Evolutionary conservation across 2,888 invertebrate species (phyloP).

Genomic region (Lordiphosa andalusiaca): DNA sequence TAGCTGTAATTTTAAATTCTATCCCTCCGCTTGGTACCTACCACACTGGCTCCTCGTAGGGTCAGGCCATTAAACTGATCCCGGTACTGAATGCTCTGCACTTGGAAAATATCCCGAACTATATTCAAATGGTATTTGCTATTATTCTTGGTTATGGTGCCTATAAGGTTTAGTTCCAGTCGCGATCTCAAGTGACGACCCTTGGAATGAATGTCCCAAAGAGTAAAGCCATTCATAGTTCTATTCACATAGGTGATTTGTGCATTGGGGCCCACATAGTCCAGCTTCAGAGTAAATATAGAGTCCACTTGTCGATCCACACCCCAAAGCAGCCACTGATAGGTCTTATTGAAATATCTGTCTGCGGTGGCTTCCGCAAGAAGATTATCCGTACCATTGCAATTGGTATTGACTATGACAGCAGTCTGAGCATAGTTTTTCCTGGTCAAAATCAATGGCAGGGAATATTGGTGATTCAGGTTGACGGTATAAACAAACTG

Average conservation of each 20-base stretch:
- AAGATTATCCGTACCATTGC: conserved; percentile 38
- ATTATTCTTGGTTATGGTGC: conserved; percentile 18
- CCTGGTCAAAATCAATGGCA: conserved; percentile 44
- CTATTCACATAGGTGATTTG: conserved; percentile 73
- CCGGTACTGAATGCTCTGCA: conserved; percentile 66
- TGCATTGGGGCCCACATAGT: conserved; percentile 75
- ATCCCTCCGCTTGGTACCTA: conserved; percentile 41
- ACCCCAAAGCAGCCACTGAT: conserved; percentile 77
- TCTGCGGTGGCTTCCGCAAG: conserved; percentile 52
- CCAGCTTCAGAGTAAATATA: conserved; percentile 44
- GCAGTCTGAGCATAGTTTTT: conserved; percentile 55
- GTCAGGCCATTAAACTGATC: conserved; percentile 66
- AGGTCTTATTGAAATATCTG: conserved; percentile 76
- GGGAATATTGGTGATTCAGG: conserved; percentile 37
- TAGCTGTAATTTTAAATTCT: too few relatives aligned
- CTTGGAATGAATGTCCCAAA: conserved; percentile 77
- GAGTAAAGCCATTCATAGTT: conserved; percentile 28
- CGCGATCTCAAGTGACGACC: conserved; percentile 69
- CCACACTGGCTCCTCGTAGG: conserved; percentile 76
- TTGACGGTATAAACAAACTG: conserved; percentile 49
- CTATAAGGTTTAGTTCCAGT: conserved; percentile 59
- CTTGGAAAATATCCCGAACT: conserved; percentile 42
- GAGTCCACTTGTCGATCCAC: conserved; percentile 35
- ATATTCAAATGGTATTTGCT: conserved; percentile 24
- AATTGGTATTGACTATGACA: conserved; percentile 64